Evolutionary conservation across 2,888 invertebrate genomes (phyloP), one percentile per base, ranked within the genome.

Genomic region (Phlogophora meticulosa): DNA sequence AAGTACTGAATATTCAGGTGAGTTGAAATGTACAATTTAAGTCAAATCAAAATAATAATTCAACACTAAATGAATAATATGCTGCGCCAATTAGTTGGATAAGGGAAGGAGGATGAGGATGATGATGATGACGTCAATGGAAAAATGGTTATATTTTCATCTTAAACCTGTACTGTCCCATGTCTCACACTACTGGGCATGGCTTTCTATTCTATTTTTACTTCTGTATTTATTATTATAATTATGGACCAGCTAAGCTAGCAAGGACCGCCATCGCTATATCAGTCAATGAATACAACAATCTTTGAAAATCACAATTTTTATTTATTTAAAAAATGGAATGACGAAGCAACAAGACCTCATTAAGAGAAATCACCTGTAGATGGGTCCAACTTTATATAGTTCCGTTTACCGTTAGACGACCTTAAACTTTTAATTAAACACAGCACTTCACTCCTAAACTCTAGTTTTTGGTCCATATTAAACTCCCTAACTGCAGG

Each of bases 401-500:
- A 83, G 38, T 73, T 75, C 20, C 72, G 81, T 65, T 63, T 69
- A 13, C 62, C 58, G 34, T 77, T 75, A n/a, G 75, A 75, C 11
- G 82, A 84, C 46, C 93, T 89, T 65, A 93, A 89, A 52, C 83
- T 83, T 71, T 92, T 92, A n/a, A 94, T 84, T 58, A 91, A 76
- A 65, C 82, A 84, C 17, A 94, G 63, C 36, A 93, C 87, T 78
- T 93, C 90, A 69, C 89, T 87, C 2, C 94, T 88, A 61, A 94
- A 93, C 59, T 92, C 92, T 56, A 94, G 63, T 74, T 94, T 94
- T 70, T 92, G 91, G 70, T 94, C 94, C 65, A 92, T 76, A 76
- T 90, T 87, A 69, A 94, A 93, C 53, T 88, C 86, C 61, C 91
- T 88, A 4, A 93, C 91, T 2, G 92, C 92, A 1, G 94, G 94